A percentile compares a stretch with the other conserved stretches of the same genome.
These are phyloP conservation scores for Notolabrus celidotus DNA, from an alignment of 2,797 vertebrate genomes.

Conservation along the genomic window DNA sequence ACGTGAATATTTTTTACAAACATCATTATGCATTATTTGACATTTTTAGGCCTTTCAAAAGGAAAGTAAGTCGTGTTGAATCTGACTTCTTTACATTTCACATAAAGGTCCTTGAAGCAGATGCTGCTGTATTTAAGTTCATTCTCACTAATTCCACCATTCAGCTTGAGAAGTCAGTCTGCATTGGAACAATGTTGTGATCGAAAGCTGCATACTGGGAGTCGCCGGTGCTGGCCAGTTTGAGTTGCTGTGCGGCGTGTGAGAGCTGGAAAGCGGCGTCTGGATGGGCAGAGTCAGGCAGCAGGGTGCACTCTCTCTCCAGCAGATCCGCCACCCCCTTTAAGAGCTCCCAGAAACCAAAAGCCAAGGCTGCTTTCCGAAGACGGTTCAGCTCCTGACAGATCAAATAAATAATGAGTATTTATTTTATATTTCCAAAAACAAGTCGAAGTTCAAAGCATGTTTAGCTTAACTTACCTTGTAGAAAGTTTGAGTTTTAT, in stretches of 20 bases:
- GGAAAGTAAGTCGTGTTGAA: not conserved
- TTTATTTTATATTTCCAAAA: too few relatives aligned
- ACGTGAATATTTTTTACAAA: conserved; percentile 40
- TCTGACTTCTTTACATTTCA: conserved; percentile 7
- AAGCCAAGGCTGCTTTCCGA: conserved; percentile 95
- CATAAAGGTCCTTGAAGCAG: not conserved
- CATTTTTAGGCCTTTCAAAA: conserved; percentile 6
- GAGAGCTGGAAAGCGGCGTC: conserved; percentile 97
- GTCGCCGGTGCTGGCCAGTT: conserved; percentile 92
- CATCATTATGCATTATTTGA: conserved; percentile 1
- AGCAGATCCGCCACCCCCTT: conserved; percentile 96
- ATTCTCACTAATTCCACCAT: conserved; percentile 50
- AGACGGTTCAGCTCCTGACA: conserved; percentile 95
- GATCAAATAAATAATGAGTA: conserved; percentile 4
- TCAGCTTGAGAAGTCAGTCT: conserved; percentile 94
- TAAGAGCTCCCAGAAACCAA: conserved; percentile 97
- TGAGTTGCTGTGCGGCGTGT: conserved; percentile 95
- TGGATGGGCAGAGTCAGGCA: conserved; percentile 95
- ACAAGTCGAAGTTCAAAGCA: not conserved
- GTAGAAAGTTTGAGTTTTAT: conserved; percentile 99
- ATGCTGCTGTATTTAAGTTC: not conserved
- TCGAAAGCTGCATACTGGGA: conserved; percentile 93
- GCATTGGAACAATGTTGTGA: conserved; percentile 95
- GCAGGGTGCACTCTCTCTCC: conserved; percentile 95
- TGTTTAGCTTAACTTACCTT: conserved; percentile 86